Base-by-base conservation (phyloP, 2,797 vertebrate genomes). In the Pangasius mekongensis region DNA sequence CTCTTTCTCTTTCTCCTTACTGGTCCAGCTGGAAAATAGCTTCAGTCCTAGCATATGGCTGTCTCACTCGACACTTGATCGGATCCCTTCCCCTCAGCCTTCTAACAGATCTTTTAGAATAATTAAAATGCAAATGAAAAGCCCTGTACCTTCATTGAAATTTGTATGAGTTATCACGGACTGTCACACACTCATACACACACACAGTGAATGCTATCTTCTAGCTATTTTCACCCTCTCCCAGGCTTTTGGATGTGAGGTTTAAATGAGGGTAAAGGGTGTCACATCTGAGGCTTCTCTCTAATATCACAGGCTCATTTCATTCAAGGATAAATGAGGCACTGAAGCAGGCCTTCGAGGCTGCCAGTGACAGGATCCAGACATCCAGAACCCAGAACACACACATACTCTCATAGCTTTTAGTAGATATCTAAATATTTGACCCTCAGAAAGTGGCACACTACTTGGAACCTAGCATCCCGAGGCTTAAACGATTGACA, bases 71-170 rank as follows among this genome's bases (percentile, higher is more conserved):
- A 36, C 73, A 69, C 66, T 85, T 73, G 66, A 86, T 78, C 58
- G 58, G 64, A 77, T 43, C 49, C 62, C 74, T 58, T n/a, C 39
- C 27, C 64, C 71, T 73, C 71, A 30, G 78, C 83, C 86, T 83
- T 87, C 81, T 90, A 92, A 90, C 77, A 93, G 90, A 93, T 94
- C 56, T 93, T 94, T 93, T 84, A 89, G 86, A 85, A 92, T 94
- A 92, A 95, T 94, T 94, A 92, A 95, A 94, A 95, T 95, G 93
- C 94, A 94, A 94, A 95, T 94, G 91, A 92, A 92, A 88, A 88
- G n/a, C 6, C 64, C 36, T 64, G 13, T 5, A 84, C 87, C 93
- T 92, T 95, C 93, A 94, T 95, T 95, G 92, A 92, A 91, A 95
- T 95, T 94, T 93, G 90, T 62, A 86, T 86, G 88, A 89, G 90